Base-by-base conservation (phyloP, 2,888 invertebrate species). In the Chorisops tibialis region DNA sequence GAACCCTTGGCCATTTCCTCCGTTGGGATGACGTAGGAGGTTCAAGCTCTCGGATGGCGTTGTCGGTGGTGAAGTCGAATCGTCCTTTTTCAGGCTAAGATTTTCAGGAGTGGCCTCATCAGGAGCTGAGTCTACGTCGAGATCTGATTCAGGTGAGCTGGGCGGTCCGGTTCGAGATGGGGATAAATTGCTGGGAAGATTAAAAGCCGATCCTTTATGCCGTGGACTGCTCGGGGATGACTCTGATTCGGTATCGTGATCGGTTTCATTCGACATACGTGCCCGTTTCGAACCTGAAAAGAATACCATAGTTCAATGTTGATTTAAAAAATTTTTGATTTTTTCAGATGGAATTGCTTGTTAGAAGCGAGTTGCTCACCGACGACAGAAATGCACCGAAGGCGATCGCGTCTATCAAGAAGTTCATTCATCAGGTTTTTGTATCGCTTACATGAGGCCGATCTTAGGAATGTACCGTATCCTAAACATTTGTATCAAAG, bases 81-180 rank as follows among this genome's bases (percentile, higher is more conserved):
- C 82, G 75, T 71, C 80, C 68, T 80, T 91, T 71, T 91, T 89
- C 70, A 92, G 81, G 30, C 91, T 91, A 0, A 92, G 81, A 76
- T 92, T 92, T 75, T 92, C 92, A 0, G 92, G 92, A 0, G 86
- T 86, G 1, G 86, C 82, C 67, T 79, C 79, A 64, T 79, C 79
- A 4, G 79, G 78, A 22, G 79, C 78, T 1, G 79, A 79, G 47
- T 79, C 79, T n/a, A 79, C 79, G 67, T 79, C 79, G 38, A 79
- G 68, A 68, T 79, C 79, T 2, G 79, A 78, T 64, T 79, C 79
- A 0, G 79, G 79, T 0, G 79, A 79, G 63, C 79, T 79, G 35
- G 79, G 78, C 11, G 77, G 78, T 11, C 77, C 78, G 35, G 77
- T 77, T 59, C 76, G 74, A 18, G 76, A 70, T 43, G 79, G 79